phyloP scores from a whole-genome alignment of 2,113 vertebrate genomes.

The Heterotis niloticus region DNA sequence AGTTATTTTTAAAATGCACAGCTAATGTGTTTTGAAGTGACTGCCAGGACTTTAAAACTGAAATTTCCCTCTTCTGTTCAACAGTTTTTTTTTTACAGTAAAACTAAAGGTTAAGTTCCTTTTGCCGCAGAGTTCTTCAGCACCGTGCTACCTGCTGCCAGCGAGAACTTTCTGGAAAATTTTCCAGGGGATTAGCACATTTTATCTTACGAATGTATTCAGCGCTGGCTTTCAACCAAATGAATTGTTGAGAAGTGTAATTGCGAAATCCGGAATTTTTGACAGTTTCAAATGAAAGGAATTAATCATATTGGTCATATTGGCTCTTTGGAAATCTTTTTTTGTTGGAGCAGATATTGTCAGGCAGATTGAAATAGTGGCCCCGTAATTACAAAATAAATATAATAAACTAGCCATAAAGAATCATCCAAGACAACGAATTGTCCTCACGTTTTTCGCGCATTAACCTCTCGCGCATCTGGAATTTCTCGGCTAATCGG shows the following conservation, averaged over 20 bases:
- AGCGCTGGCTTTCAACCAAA: slow-evolving; percentile 5
- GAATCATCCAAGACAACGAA: background rate
- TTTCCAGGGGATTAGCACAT: slow-evolving; percentile 6
- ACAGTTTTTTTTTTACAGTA: background rate
- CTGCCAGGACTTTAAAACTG: background rate
- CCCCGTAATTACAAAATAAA: slow-evolving; percentile 15
- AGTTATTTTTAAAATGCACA: too few relatives aligned
- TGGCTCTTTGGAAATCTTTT: background rate
- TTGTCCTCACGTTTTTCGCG: background rate
- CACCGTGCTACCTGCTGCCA: background rate
- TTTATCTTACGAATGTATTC: slow-evolving; percentile 12
- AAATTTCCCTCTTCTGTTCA: too few relatives aligned
- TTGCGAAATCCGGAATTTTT: slow-evolving; percentile 1
- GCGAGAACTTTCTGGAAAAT: background rate
- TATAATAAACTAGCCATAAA: background rate
- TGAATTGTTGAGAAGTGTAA: background rate
- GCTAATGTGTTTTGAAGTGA: too few relatives aligned
- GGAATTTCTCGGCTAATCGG: background rate
- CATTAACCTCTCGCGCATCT: background rate
- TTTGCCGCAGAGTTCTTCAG: background rate
- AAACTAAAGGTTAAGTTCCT: background rate
- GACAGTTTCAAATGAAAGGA: slow-evolving; percentile 18
- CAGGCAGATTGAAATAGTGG: background rate
- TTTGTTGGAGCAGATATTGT: background rate
- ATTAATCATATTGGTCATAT: slow-evolving; percentile 10